A percentile compares a stretch with the other conserved stretches of the same genome.
These are phyloP conservation scores for Numenius arquata DNA, from an alignment of 2,113 vertebrate genomes.

Conservation along the genomic window DNA sequence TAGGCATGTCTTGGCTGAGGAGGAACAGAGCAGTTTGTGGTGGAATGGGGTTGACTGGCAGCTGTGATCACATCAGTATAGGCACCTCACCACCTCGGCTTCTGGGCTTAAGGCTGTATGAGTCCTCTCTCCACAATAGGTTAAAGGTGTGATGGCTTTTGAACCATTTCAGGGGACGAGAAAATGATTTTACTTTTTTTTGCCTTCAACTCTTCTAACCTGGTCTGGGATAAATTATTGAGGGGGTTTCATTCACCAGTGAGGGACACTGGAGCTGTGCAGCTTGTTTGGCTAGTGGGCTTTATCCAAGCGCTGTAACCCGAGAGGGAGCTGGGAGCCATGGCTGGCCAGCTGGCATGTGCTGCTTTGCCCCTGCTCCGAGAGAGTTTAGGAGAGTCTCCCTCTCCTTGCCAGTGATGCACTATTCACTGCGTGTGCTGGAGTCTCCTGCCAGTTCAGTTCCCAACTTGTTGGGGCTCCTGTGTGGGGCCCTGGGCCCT, in stretches of 20 bases:
- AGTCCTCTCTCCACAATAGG: not conserved
- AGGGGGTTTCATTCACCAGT: constrained; percentile 5
- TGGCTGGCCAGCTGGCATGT: not conserved
- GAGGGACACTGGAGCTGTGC: not conserved
- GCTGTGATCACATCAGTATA: not conserved
- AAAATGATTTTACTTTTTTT: not conserved
- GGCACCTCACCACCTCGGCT: not conserved
- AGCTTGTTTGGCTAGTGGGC: not conserved
- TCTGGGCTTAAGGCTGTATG: not conserved
- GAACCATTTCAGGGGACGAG: not conserved
- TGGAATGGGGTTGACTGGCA: not conserved
- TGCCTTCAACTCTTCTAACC: not conserved
- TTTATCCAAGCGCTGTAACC: constrained; percentile 6
- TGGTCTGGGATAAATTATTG: constrained; percentile 50
- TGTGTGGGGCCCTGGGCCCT: not conserved
- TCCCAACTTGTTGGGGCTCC: not conserved
- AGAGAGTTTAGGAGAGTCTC: not conserved
- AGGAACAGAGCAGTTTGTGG: not conserved
- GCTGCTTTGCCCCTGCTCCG: not conserved
- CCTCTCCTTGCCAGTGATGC: not conserved
- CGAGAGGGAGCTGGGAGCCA: not conserved
- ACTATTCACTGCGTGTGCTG: not conserved
- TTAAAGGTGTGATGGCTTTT: not conserved
- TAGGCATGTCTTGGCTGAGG: not conserved
- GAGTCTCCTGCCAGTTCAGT: not conserved